Evolutionary conservation across 2,113 vertebrate species (phyloP).

Genomic region (Grus americana): DNA sequence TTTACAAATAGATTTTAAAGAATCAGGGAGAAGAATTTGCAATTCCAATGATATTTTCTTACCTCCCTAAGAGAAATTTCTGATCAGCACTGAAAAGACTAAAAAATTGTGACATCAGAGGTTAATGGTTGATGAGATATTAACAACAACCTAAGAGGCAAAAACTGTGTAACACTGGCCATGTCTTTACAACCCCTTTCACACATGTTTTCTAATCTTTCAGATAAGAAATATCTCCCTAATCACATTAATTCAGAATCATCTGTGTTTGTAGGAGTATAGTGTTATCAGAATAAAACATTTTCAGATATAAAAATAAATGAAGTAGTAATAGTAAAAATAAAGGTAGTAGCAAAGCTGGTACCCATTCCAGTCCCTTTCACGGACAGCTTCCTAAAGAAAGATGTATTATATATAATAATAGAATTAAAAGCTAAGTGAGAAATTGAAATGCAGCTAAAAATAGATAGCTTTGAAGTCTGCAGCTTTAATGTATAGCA

Average conservation of each 20-base stretch:
- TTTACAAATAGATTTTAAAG: neutral
- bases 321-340: neutral
- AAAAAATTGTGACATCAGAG: neutral
- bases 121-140: neutral
- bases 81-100: neutral
- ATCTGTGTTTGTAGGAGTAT: neutral
- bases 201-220: rapidly evolving
- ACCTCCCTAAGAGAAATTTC: neutral
- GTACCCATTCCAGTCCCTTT: neutral
- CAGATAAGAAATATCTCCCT: neutral
- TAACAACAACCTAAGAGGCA: neutral
- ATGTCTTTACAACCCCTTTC: neutral
- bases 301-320: neutral
- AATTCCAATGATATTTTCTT: neutral
- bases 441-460: neutral
- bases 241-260: neutral
- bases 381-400: neutral
- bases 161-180: neutral
- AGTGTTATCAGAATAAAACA: neutral
- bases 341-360: neutral
- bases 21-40: neutral
- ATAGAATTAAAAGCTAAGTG: neutral
- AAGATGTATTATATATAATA: neutral
- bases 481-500: neutral
- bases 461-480: neutral